Evolutionary conservation across 2,113 vertebrate species (phyloP), one percentile per base, ranked within the genome.

Genomic region (Danionella cerebrum): DNA sequence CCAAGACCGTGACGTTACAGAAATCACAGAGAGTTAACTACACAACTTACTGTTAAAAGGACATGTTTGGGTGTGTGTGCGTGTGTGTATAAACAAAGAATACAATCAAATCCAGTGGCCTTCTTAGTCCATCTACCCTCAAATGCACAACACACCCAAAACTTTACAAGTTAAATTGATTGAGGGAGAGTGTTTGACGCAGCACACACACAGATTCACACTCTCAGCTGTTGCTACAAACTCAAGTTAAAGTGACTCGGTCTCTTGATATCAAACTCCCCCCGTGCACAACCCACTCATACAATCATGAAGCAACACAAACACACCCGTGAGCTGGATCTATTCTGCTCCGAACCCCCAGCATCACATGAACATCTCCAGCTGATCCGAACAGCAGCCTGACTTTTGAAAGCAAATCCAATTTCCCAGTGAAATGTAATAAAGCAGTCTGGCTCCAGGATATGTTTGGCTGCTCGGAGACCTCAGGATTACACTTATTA

Each of bases 351-450:
- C n/a, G n/a, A n/a, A n/a, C n/a, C n/a, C n/a, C n/a, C 1, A 7
- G 59, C 25, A n/a, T 60, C 31, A 24, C 38, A 22, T 31, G 51
- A 54, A 73, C 62, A 62, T 74, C 52, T 69, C 27, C 12, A 69
- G 66, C 64, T 66, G 70, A 31, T 65, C 59, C 24, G 33, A 69
- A 51, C 66, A 45, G 57, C 65, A 70, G 18, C 42, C 21, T 47
- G 53, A 48, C 59, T 71, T 60, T 54, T 66, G 45, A 72, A 72
- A 76, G 35, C 51, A 38, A 73, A 76, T 73, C 67, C 70, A 76
- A 70, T 76, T 52, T 73, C 39, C 27, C 27, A n/a, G 14, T 48
- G 39, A 70, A 71, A 64, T 73, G 64, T 57, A 73, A 73, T 70
- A 71, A 27, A 51, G 68, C 47, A 42, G 72, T 55, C 36, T 35